These are phyloP conservation scores for Calameuta pallipes DNA, from an alignment of 2,888 invertebrate species.

Conservation along the genomic window DNA sequence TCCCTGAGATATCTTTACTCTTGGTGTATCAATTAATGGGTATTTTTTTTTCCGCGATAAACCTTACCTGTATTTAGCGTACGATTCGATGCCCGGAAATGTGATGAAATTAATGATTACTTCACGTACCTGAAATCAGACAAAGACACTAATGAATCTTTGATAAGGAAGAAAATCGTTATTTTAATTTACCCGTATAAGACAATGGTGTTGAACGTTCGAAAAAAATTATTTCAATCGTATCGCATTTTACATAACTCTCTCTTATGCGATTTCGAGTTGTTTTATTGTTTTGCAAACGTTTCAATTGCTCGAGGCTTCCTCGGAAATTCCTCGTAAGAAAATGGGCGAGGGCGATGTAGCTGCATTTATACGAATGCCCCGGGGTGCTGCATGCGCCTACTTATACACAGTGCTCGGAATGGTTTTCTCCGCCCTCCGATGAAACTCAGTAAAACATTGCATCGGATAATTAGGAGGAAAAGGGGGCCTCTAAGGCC, in stretches of 20 bases:
- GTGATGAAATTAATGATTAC: not conserved
- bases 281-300: not conserved
- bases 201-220: not conserved
- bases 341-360: not conserved
- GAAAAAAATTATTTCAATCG: not conserved
- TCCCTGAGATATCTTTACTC: not conserved
- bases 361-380: not conserved
- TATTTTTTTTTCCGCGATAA: not conserved
- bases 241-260: too few species aligned
- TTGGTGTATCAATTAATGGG: not conserved
- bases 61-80: not conserved
- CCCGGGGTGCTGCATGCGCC: not conserved
- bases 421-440: not conserved
- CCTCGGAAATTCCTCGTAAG: not conserved
- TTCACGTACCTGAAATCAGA: not conserved
- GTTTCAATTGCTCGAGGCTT: not conserved
- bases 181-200: not conserved
- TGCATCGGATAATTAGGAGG: slow-evolving; percentile 1
- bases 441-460: slow-evolving; percentile 1
- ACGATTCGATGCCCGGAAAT: not conserved
- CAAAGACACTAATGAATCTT: too few species aligned
- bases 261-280: not conserved
- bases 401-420: slow-evolving; percentile 1
- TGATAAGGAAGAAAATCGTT: not conserved
- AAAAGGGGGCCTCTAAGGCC: not conserved